These are phyloP conservation scores for Petrolisthes manimaculis DNA, from an alignment of 2,888 invertebrate genomes.

Conservation along the genomic window DNA sequence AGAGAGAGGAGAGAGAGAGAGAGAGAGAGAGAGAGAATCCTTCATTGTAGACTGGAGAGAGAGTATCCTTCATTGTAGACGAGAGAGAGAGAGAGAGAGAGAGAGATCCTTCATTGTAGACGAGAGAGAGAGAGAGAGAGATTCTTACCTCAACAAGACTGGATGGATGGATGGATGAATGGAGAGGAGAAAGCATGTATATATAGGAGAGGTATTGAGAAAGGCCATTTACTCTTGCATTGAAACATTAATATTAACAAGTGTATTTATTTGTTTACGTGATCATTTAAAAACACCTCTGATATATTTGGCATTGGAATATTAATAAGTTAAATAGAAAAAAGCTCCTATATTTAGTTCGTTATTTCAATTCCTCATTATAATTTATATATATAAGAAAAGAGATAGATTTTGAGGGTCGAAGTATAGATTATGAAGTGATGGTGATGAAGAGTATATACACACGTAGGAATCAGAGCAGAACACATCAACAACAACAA, in stretches of 20 bases:
- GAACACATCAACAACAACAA: too few species aligned
- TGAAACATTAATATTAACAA: too few species aligned
- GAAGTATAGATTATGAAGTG: background rate
- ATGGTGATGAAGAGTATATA: slow-evolving; percentile 6
- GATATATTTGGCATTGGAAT: too few species aligned
- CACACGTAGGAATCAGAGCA: background rate
- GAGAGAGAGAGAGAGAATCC: too few species aligned
- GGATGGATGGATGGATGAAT: background rate
- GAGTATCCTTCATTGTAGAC: background rate
- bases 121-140: background rate
- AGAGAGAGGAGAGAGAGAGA: too few species aligned
- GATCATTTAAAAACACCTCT: too few species aligned
- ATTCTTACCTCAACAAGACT: background rate
- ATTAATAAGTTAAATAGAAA: too few species aligned
- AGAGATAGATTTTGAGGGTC: background rate
- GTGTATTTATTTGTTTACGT: too few species aligned
- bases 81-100: background rate
- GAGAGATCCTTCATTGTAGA: background rate
- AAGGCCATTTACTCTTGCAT: background rate
- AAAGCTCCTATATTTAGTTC: too few species aligned
- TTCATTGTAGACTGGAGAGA: background rate
- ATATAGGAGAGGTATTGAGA: background rate
- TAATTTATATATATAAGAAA: background rate
- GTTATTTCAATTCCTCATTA: too few species aligned
- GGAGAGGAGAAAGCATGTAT: background rate